phyloP scores from a whole-genome alignment of 1,140 invertebrate species.

The Cotesia glomerata region DNA sequence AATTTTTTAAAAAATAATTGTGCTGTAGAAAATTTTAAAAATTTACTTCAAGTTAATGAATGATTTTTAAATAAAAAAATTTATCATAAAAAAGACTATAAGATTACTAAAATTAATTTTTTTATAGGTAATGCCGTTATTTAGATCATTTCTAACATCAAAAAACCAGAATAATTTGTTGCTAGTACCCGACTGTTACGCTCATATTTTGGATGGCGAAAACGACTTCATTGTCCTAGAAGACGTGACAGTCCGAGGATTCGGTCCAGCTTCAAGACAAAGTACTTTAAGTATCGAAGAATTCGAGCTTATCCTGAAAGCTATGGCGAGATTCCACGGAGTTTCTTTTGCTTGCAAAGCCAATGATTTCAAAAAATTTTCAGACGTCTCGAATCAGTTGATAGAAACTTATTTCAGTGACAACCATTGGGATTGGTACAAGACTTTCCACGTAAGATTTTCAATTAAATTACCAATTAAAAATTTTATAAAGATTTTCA shows the following conservation, averaged over 20 bases:
- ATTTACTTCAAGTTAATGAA: too few relatives aligned
- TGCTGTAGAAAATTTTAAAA: too few relatives aligned
- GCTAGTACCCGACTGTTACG: slow-evolving; percentile 61
- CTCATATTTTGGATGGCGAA: slow-evolving; percentile 65
- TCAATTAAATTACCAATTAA: not conserved
- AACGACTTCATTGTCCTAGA: slow-evolving; percentile 73
- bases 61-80: not conserved
- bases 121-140: slow-evolving; percentile 49
- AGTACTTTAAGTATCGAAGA: slow-evolving; percentile 64
- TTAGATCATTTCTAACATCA: slow-evolving; percentile 44
- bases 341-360: slow-evolving; percentile 73
- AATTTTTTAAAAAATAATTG: too few relatives aligned
- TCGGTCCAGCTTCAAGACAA: slow-evolving; percentile 60
- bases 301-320: slow-evolving; percentile 64
- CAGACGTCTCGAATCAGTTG: slow-evolving; percentile 52
- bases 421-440: slow-evolving; percentile 69
- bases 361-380: slow-evolving; percentile 67
- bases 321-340: slow-evolving; percentile 73
- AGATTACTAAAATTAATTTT: not conserved
- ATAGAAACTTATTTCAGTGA: slow-evolving; percentile 69
- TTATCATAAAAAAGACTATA: not conserved
- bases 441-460: slow-evolving; percentile 64
- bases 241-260: slow-evolving; percentile 68
- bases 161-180: slow-evolving; percentile 43
- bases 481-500: not conserved